Evolutionary conservation across 2,113 vertebrate species (phyloP), one percentile per base, ranked within the genome.

Genomic region (Panthera uncia): DNA sequence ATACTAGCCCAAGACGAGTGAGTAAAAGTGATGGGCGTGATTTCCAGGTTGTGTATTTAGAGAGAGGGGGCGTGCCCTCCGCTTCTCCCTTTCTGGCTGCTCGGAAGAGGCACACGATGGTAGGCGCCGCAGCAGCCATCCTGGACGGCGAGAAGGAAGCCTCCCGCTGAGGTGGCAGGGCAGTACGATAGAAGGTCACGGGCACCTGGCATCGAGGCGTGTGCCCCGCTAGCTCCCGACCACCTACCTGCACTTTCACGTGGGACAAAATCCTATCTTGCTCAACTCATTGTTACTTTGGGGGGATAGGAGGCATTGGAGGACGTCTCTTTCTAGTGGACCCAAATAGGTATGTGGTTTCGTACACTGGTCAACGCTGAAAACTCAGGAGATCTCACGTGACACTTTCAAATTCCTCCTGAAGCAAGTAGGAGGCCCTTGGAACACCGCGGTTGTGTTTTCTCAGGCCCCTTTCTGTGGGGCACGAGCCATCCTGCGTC

Each of bases 401-500:
- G 68, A 33, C 73, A 29, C 33, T 18, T 57, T 61, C 52, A 52
- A 68, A 29, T 65, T 25, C 36, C 50, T 78, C 50, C 65, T 52
- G n/a, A 45, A 41, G 55, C 78, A 78, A 68, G 3, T 1, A 10
- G 48, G 83, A 48, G 33, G 48, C 33, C 55, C 85, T 45, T 18
- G 23, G 18, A 80, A 57, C 8, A 5, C 6, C 0, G 27, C 18
- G 33, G 1, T n/a, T 55, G 2, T 41, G 11, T 8, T 80, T 79
- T 55, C 52, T 55, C 7, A 9, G 12, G 21, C 3, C 29, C 16
- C 41, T 45, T 4, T 4, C 12, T 1, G 12, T 3, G 71, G 31
- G 31, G 19, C 25, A 13, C 0, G 18, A 0, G 10, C 4, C 0
- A 1, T n/a, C 55, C 19, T 14, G 7, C 7, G 0, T 1, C 10